Base-by-base conservation (phyloP, 2,113 vertebrate species). In the Oryzias melastigma region DNA sequence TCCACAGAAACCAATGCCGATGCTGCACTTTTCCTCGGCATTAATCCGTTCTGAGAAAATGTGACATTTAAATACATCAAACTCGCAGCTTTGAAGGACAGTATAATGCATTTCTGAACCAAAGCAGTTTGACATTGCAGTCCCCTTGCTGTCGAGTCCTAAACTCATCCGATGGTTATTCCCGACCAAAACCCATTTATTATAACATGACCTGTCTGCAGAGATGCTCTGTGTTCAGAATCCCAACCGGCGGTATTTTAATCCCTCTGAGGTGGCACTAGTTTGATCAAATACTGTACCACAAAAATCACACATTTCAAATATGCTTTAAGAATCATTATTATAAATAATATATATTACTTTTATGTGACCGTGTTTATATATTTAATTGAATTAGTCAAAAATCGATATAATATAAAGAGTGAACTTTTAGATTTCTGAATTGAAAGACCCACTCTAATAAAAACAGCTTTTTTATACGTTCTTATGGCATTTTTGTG, bases 21-120 rank as follows among this genome's bases (percentile, higher is more conserved):
- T 65, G 63, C 54, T 57, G 73, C 85, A 65, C 55, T 64, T 76
- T 87, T 77, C 68, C 69, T 62, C 60, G 66, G 58, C 76, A 73
- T 68, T 84, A 83, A 85, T 84, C 81, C 80, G 77, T 81, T 80
- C 68, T 69, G 50, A 73, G 68, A 80, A 75, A 81, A 82, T 56
- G 58, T 77, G 85, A 71, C 83, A 76, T 87, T 81, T 85, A 74
- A 83, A 73, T 78, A 77, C 85, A 86, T 87, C 71, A 82, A 61
- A 81, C 71, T 71, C 55, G 29, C 18, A 3, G 77, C 82, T 83
- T 73, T 77, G 81, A 75, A 52, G 59, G 52, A 70, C 72, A 77
- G 64, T 71, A 62, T 75, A 86, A 89, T 68, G 47, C 64, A 82
- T 83, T 69, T 73, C 71, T 68, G 68, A 71, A 77, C 76, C 74